Evolutionary conservation across 2,888 invertebrate species (phyloP), one percentile per base, ranked within the genome.

Genomic region (Steromphala cineraria): DNA sequence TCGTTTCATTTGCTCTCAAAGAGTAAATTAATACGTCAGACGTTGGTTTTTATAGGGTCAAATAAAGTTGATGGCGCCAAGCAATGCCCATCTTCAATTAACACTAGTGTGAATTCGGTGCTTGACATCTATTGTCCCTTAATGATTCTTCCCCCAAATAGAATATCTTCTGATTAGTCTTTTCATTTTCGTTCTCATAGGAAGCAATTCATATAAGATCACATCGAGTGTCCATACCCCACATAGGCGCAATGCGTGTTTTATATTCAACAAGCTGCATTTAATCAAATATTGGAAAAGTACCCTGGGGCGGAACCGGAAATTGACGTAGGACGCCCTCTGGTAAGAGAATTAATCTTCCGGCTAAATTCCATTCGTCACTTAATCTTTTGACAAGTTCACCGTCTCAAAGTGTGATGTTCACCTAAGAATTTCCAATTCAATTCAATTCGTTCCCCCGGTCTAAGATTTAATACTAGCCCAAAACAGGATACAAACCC

Each of bases 301-400:
- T 62, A 24, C 28, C 62, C 85, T 76, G 80, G 67, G 71, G 81
- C 82, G 83, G 82, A 83, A 82, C 79, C 83, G 85, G 85, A 85
- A 85, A 85, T 83, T 78, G 78, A 75, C 62, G 77, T 67, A 82
- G 82, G 81, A 80, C 83, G 83, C 83, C 85, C 85, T 85, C 82
- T 82, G 62, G 83, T 83, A 80, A 80, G 80, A 81, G 82, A 81
- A 83, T 85, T 85, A 78, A 81, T 80, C 82, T 83, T 85, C 83
- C 83, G 83, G 82, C 67, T 80, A 79, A 75, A 56, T 75, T 75
- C 84, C 81, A 84, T 84, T 84, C 81, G 81, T 84, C 84, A 81
- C 79, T 56, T 84, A 83, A 84, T 83, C 83, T 80, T 79, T 81
- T 84, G 84, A 84, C 84, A 84, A 81, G 80, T 75, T 80, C 79